Evolutionary conservation across 30 jellyfish, hydroid and myxozoan species (phyloP).

Genomic region (Clytia hemisphaerica): DNA sequence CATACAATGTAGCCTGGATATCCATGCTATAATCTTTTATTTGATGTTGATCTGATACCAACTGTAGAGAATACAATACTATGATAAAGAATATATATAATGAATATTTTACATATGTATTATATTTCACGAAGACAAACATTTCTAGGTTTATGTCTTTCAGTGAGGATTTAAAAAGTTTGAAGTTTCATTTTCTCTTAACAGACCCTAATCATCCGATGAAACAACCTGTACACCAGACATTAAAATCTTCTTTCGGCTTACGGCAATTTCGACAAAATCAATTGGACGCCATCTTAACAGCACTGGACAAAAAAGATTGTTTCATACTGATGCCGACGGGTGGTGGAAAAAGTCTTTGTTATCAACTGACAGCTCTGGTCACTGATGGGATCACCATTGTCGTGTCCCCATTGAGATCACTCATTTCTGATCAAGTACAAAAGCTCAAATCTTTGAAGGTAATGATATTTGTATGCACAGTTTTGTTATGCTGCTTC

Average conservation of each 20-base stretch:
- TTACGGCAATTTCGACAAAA: constrained; percentile 85
- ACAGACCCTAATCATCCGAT: constrained; percentile 15
- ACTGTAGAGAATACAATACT: too few relatives aligned
- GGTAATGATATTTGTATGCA: too few relatives aligned
- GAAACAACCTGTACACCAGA: neutral
- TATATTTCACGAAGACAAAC: too few relatives aligned
- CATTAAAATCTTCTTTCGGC: constrained; percentile 47
- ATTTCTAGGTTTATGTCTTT: too few relatives aligned
- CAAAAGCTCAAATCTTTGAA: constrained; percentile 81
- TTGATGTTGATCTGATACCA: too few relatives aligned
- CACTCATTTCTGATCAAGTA: constrained; percentile 92
- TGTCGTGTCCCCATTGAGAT: constrained; percentile 95
- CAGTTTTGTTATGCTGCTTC: too few relatives aligned
- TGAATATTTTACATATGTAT: too few relatives aligned
- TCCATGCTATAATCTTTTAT: too few relatives aligned
- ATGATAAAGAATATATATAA: too few relatives aligned
- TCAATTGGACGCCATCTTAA: constrained; percentile 89
- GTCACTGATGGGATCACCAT: constrained; percentile 89
- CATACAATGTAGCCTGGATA: too few relatives aligned
- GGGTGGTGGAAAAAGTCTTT: constrained; percentile 99
- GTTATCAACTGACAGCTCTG: constrained; percentile 98
- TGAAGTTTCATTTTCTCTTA: too few relatives aligned
- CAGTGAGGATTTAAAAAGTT: too few relatives aligned
- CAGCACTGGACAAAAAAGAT: constrained; percentile 83
- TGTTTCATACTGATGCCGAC: constrained; percentile 99